A percentile compares a stretch with the other conserved stretches of the same genome.
Evolutionary conservation across 2,113 vertebrate species (phyloP).

Genomic region (Ceyx melanurus): DNA sequence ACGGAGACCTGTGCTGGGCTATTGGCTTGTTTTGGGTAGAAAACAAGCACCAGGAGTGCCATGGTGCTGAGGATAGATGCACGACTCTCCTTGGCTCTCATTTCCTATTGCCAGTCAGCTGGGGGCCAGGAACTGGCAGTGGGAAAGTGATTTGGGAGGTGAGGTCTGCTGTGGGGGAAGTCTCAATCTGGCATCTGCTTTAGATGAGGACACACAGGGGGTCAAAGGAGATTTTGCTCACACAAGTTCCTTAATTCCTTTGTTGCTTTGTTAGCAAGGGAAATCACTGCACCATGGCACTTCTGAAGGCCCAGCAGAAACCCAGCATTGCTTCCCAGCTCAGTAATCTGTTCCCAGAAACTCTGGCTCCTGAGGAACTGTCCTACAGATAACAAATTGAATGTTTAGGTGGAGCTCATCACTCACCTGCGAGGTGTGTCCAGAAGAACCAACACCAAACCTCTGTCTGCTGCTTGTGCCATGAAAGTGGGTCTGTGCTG

Average conservation of each 20-base stretch:
- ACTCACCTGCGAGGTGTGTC: rapidly evolving
- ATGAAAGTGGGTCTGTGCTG: background rate
- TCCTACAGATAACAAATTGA: rapidly evolving
- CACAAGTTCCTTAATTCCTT: background rate
- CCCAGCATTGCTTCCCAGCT: background rate
- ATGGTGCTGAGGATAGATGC: background rate
- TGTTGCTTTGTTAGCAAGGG: background rate
- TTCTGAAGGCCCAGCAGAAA: background rate
- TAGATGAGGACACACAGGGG: background rate
- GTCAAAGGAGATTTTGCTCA: background rate
- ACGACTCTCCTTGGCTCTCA: background rate
- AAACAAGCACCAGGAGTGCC: background rate
- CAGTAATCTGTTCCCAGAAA: background rate
- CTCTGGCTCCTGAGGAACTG: background rate
- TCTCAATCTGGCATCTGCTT: background rate
- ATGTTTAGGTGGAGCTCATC: background rate
- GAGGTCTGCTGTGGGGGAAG: background rate
- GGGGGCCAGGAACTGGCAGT: background rate
- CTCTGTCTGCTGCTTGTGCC: background rate
- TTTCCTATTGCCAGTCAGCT: background rate
- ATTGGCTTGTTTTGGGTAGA: rapidly evolving
- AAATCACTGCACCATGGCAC: background rate
- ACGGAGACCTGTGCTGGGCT: background rate
- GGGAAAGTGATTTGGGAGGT: background rate
- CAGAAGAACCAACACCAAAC: background rate